phyloP scores from a whole-genome alignment of 2,888 invertebrate species.

The Norana najaformis region DNA sequence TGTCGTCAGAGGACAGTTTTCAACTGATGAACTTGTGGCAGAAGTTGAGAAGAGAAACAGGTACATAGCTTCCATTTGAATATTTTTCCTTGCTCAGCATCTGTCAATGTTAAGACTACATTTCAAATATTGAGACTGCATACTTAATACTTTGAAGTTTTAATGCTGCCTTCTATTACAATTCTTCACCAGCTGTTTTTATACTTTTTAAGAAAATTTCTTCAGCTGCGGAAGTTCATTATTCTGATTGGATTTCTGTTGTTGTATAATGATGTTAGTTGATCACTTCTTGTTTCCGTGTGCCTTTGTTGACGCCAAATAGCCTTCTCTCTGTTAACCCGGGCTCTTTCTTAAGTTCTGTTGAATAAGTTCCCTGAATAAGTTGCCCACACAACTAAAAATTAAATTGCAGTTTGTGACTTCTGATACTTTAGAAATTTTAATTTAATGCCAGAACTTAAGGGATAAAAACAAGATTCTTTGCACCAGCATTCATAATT shows the following conservation, averaged over 20 bases:
- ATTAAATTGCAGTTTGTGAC: neutral
- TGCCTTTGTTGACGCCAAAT: neutral
- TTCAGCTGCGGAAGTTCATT: neutral
- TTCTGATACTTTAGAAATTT: neutral
- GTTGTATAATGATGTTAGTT: neutral
- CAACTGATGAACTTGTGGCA: conserved; percentile 96
- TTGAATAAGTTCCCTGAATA: too few relatives aligned
- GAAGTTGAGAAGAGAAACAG: conserved; percentile 72
- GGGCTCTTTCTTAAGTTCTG: neutral
- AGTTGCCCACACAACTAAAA: neutral
- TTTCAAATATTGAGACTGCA: neutral
- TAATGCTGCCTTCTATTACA: neutral
- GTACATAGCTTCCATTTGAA: conserved; percentile 44
- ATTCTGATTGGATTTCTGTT: neutral
- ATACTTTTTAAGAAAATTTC: neutral
- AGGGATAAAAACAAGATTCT: neutral
- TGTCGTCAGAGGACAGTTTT: conserved; percentile 91
- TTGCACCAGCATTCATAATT: neutral
- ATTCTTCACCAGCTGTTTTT: neutral
- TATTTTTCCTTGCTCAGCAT: neutral
- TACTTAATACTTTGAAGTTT: neutral
- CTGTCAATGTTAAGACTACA: neutral
- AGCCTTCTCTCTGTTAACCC: neutral
- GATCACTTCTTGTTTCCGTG: too few relatives aligned
- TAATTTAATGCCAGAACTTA: neutral